Conservation (phyloP, 2,797 vertebrate species). For the Pygocentrus nattereri region DNA sequence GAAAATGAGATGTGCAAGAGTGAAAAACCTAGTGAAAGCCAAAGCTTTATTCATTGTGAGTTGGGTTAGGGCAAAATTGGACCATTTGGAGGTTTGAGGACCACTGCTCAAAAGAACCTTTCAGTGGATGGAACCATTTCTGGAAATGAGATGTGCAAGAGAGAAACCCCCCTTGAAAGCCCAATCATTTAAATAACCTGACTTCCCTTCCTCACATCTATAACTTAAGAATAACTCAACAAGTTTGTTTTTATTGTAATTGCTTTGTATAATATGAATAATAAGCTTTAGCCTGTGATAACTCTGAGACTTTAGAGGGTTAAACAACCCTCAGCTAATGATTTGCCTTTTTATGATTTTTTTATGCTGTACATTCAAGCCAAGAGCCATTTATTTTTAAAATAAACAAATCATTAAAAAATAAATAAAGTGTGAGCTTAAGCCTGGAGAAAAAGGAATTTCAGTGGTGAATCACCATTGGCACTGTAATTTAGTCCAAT, state of each 20-base stretch:
- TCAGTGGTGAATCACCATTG: background rate
- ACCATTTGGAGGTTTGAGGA: too few species aligned
- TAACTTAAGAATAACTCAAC: background rate
- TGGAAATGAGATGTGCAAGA: slow-evolving; percentile 7
- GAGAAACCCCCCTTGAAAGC: background rate
- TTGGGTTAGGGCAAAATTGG: too few species aligned
- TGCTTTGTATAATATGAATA: background rate
- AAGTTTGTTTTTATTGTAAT: background rate
- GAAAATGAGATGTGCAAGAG: slow-evolving; percentile 2
- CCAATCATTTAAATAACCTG: background rate
- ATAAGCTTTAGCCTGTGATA: background rate
- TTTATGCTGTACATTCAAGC: background rate
- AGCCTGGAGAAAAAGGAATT: background rate
- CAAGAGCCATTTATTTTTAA: background rate
- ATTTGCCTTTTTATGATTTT: background rate
- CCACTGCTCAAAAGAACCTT: background rate
- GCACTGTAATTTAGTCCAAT: background rate
- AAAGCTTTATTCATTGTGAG: too few species aligned
- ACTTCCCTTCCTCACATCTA: background rate
- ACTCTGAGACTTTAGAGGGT: background rate
- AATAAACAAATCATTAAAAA: background rate
- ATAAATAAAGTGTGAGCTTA: background rate
- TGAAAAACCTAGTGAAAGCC: background rate
- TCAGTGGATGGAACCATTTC: background rate
- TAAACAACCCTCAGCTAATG: background rate